phyloP scores from a whole-genome alignment of 2,888 invertebrate species.

The Hipparchia sbordonii region DNA sequence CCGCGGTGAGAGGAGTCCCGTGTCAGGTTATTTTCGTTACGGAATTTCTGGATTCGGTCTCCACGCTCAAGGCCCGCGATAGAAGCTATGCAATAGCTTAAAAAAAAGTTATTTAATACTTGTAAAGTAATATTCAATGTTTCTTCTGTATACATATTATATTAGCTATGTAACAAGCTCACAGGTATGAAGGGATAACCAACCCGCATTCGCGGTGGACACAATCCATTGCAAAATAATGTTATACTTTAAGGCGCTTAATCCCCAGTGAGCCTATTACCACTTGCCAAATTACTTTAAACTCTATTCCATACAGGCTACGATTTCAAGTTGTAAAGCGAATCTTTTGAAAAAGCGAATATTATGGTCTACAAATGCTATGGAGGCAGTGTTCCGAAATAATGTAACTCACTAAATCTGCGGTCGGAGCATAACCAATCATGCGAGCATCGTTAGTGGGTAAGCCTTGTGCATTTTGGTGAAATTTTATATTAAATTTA shows the following conservation, averaged over 20 bases:
- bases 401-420: constrained; percentile 37
- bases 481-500: constrained; percentile 21
- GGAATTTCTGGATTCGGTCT: no score
- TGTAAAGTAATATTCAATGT: no score
- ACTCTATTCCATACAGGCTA: neutral
- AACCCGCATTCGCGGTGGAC: constrained; percentile 30
- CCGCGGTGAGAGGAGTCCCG: no score
- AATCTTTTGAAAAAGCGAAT: constrained; percentile 20
- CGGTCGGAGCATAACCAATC: constrained; percentile 34
- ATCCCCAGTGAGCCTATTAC: constrained; percentile 28
- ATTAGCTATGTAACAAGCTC: neutral
- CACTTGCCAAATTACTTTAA: constrained; percentile 17
- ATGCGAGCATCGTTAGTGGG: constrained; percentile 33
- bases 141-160: neutral
- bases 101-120: no score
- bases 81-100: no score
- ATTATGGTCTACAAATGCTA: constrained; percentile 23
- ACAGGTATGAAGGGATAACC: constrained; percentile 21
- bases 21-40: no score
- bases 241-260: constrained; percentile 36
- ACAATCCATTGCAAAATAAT: constrained; percentile 36
- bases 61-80: no score
- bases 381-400: constrained; percentile 29
- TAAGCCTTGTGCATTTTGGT: constrained; percentile 32
- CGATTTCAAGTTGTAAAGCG: constrained; percentile 10